Conservation (phyloP, 2,888 invertebrate species). For the Himalopsyche anomala region DNA sequence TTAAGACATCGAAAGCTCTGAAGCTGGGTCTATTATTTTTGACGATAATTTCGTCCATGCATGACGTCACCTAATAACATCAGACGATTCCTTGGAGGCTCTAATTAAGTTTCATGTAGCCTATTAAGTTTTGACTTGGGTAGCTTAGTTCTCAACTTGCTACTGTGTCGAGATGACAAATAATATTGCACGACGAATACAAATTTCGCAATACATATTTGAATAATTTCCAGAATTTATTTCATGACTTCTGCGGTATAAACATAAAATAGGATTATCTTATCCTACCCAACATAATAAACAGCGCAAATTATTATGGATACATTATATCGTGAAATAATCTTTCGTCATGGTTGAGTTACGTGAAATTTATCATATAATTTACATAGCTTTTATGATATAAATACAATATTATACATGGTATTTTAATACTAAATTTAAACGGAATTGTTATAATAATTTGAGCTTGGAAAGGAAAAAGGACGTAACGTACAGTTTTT, state of each 20-base stretch:
- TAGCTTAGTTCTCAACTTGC: background rate
- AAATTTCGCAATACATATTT: background rate
- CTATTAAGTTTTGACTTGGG: slow-evolving; percentile 20
- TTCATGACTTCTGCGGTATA: slow-evolving; percentile 8
- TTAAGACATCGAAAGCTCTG: no score
- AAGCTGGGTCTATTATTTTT: no score
- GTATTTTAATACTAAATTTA: no score
- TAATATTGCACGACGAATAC: slow-evolving; percentile 9
- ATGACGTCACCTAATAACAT: no score
- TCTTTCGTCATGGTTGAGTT: background rate
- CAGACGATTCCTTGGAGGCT: background rate
- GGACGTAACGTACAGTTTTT: no score
- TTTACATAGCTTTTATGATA: background rate
- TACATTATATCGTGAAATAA: background rate
- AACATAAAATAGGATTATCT: slow-evolving; percentile 26
- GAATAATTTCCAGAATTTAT: slow-evolving; percentile 23
- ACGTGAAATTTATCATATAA: background rate
- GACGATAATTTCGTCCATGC: no score
- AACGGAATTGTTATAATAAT: no score
- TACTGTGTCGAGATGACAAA: background rate
- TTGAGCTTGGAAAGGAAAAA: no score
- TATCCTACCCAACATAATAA: background rate
- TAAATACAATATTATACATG: no score
- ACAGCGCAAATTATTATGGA: slow-evolving; percentile 2
- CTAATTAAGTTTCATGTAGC: slow-evolving; percentile 22